Evolutionary conservation across 2,113 vertebrate species (phyloP).

Genomic region (Myiozetetes cayanensis): DNA sequence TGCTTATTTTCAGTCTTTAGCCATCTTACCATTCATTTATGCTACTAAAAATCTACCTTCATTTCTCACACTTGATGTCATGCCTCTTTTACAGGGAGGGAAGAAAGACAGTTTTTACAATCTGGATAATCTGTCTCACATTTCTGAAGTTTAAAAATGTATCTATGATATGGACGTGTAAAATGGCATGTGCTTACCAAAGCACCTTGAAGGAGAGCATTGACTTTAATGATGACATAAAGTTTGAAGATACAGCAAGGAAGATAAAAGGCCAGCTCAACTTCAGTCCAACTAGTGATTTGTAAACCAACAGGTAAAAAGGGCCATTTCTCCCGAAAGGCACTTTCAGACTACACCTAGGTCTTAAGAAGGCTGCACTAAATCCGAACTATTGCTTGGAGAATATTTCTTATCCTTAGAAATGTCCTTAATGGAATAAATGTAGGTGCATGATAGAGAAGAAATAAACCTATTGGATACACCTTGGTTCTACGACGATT

Average conservation of each 20-base stretch:
- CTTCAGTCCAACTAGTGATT: background rate
- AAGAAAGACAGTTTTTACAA: background rate
- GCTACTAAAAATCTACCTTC: background rate
- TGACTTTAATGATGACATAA: background rate
- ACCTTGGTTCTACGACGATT: conserved; percentile 85
- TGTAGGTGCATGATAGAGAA: background rate
- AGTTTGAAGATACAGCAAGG: background rate
- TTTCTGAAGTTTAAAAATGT: background rate
- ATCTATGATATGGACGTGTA: background rate
- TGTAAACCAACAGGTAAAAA: background rate
- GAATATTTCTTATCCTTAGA: background rate
- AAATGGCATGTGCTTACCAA: background rate
- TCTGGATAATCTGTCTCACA: background rate
- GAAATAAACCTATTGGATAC: background rate
- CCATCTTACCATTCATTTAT: background rate
- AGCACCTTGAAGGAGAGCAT: background rate
- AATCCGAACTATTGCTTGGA: background rate
- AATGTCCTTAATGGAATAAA: background rate
- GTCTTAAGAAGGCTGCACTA: background rate
- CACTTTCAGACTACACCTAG: background rate
- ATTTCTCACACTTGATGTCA: background rate
- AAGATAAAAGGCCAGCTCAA: background rate
- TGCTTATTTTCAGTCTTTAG: background rate
- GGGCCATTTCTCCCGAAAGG: background rate
- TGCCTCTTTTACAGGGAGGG: background rate